phyloP scores from a whole-genome alignment of 2,113 vertebrate genomes.

The Danionella cerebrum region DNA sequence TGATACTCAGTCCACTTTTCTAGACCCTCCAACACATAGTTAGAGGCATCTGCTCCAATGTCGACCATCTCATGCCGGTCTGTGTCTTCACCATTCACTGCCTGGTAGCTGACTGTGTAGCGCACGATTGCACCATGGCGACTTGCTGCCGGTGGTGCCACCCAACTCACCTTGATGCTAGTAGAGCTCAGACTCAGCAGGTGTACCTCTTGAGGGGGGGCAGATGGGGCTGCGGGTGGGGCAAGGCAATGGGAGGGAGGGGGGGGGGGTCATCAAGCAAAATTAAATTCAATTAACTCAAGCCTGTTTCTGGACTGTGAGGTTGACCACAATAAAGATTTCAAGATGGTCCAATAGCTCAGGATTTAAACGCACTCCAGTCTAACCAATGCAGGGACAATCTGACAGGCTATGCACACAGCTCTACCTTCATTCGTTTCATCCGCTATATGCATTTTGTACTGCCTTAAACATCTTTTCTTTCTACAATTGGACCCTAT shows the following conservation, averaged over 20 bases:
- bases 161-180: conserved; percentile 99
- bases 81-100: conserved; percentile 82
- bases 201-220: conserved; percentile 91
- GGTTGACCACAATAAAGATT: conserved; percentile 12
- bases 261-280: conserved; percentile 78
- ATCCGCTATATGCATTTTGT: too few species aligned
- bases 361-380: too few species aligned
- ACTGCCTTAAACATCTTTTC: too few species aligned
- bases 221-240: conserved; percentile 80
- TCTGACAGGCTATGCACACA: too few species aligned
- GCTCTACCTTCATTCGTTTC: too few species aligned
- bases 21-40: conserved; percentile 85
- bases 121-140: conserved; percentile 92
- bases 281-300: conserved; percentile 29
- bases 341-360: too few species aligned
- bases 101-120: conserved; percentile 91
- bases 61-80: conserved; percentile 81
- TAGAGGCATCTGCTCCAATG: conserved; percentile 81
- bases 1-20: conserved; percentile 99
- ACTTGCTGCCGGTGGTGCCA: conserved; percentile 87
- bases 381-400: too few species aligned
- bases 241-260: conserved; percentile 37
- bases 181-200: conserved; percentile 91
- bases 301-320: conserved; percentile 59
- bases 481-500: too few species aligned